Conservation (phyloP, 2,113 vertebrate genomes). For the Verasper variegatus region DNA sequence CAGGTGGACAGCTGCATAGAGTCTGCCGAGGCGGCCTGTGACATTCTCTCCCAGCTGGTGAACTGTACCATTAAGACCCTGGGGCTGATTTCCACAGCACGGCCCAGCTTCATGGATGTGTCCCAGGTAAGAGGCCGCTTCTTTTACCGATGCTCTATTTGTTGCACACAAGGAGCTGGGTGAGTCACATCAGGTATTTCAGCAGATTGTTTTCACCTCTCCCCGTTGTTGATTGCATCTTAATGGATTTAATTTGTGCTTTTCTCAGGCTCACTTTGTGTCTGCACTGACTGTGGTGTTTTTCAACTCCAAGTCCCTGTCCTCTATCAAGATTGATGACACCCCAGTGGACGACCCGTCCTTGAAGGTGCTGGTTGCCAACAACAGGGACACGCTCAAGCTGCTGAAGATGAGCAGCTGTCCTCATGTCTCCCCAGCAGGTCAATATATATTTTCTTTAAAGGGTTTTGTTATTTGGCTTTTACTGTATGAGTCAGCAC, state of each 20-base stretch:
- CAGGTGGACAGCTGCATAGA: constrained; percentile 92
- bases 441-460: constrained; percentile 32
- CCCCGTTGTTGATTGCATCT: neutral
- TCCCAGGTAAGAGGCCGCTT: constrained; percentile 84
- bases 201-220: neutral
- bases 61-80: constrained; percentile 92
- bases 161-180: neutral
- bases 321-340: constrained; percentile 94
- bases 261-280: constrained; percentile 81
- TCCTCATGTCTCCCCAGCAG: constrained; percentile 80
- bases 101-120: constrained; percentile 92
- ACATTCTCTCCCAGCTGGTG: constrained; percentile 92
- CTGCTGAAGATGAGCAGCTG: constrained; percentile 97
- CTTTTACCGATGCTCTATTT: constrained; percentile 2
- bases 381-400: constrained; percentile 94
- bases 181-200: neutral
- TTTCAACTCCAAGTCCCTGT: constrained; percentile 96
- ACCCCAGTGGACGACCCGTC: constrained; percentile 95
- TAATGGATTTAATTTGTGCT: neutral
- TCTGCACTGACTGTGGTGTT: constrained; percentile 95
- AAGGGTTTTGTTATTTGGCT: neutral
- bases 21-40: constrained; percentile 91
- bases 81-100: constrained; percentile 91
- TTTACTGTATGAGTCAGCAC: neutral
- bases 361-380: constrained; percentile 94